A percentile compares a stretch with the other conserved stretches of the same genome.
These are phyloP conservation scores for Gnatocerus cornutus DNA, from an alignment of 2,888 invertebrate genomes.

Conservation along the genomic window DNA sequence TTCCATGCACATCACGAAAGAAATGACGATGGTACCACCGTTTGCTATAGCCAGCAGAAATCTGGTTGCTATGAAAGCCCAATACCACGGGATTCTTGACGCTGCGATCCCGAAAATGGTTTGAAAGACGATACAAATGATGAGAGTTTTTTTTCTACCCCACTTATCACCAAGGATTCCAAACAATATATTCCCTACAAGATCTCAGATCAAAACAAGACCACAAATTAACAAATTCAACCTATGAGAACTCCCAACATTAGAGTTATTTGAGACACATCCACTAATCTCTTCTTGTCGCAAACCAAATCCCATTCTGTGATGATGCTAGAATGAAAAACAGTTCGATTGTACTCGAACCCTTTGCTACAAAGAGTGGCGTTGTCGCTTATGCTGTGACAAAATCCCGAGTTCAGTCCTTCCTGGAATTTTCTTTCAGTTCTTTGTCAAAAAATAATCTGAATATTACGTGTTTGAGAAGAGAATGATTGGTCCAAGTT, in stretches of 20 bases:
- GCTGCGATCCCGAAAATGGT: conserved; percentile 72
- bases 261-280: conserved; percentile 76
- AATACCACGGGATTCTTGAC: conserved; percentile 74
- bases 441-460: neutral
- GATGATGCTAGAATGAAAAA: conserved; percentile 77
- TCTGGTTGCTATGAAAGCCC: conserved; percentile 73
- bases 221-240: conserved; percentile 45
- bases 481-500: conserved; percentile 20
- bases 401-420: conserved; percentile 61
- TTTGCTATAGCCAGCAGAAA: conserved; percentile 76
- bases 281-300: conserved; percentile 73
- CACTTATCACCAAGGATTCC: conserved; percentile 77
- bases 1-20: conserved; percentile 80
- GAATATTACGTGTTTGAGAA: conserved; percentile 48
- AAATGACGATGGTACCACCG: conserved; percentile 78
- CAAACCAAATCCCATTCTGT: conserved; percentile 81
- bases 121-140: conserved; percentile 75
- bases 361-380: conserved; percentile 63
- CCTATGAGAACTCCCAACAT: conserved; percentile 79
- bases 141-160: conserved; percentile 76
- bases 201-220: conserved; percentile 9
- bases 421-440: conserved; percentile 52
- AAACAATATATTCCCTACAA: conserved; percentile 74
- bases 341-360: conserved; percentile 74
- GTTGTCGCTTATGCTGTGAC: conserved; percentile 59